These are phyloP conservation scores for Penaeus japonicus DNA, from an alignment of 1,140 invertebrate species.

Conservation along the genomic window DNA sequence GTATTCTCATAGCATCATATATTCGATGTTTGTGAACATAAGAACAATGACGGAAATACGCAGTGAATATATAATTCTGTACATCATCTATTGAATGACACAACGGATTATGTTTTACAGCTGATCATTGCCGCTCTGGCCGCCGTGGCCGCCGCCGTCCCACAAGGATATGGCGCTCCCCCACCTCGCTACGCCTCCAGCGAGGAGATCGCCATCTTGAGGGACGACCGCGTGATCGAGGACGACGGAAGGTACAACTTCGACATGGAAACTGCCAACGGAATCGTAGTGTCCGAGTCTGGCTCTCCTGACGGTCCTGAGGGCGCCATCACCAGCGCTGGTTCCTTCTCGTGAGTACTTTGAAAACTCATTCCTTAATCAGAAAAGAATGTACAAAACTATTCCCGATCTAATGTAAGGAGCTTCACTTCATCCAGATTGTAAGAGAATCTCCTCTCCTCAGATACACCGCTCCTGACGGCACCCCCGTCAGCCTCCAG, in stretches of 20 bases:
- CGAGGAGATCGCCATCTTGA: constrained; percentile 1
- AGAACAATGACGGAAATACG: no score
- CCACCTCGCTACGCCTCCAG: neutral
- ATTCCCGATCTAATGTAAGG: no score
- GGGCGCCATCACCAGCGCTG: neutral
- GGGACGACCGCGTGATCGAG: constrained; percentile 26
- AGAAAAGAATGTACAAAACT: no score
- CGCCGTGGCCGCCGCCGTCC: constrained; percentile 20
- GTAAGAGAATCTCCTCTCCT: neutral
- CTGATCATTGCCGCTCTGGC: constrained; percentile 32
- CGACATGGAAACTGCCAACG: constrained; percentile 30
- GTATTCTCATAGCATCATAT: neutral
- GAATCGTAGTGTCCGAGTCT: constrained; percentile 17
- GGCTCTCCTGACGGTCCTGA: neutral
- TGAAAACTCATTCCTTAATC: no score
- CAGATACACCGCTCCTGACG: constrained; percentile 33
- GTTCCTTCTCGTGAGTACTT: constrained; percentile 1
- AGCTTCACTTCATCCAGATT: no score
- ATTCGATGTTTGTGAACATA: no score
- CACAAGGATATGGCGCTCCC: neutral
- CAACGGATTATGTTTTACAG: neutral
- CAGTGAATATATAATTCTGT: no score
- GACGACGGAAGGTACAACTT: constrained; percentile 41
- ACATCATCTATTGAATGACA: no score
- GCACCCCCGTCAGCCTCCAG: neutral